Percentiles rank a stretch among this genome's conserved stretches.
Evolutionary conservation across 92 coral and sea anemone species (phyloP).

Genomic region (Umimayanthus kanabou): DNA sequence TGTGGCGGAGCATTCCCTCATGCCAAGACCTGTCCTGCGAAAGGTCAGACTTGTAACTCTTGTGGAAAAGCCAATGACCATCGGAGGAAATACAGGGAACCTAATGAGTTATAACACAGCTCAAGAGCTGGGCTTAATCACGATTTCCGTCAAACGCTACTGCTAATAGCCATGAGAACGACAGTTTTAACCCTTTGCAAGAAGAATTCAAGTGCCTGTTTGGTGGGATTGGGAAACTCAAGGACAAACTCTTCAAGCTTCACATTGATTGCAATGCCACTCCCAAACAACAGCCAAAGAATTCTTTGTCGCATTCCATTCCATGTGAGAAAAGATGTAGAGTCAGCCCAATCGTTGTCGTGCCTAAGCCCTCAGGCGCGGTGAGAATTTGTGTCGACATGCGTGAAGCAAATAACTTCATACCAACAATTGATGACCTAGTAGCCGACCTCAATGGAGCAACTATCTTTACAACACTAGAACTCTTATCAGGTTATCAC

Average conservation of each 20-base stretch:
- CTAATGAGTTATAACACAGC: conserved; percentile 61
- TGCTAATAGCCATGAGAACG: conserved; percentile 10
- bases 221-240: conserved; percentile 65
- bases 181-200: conserved; percentile 27
- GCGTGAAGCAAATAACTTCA: conserved; percentile 66
- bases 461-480: conserved; percentile 58
- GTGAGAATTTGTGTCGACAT: conserved; percentile 72
- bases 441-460: conserved; percentile 47
- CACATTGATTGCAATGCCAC: conserved; percentile 58
- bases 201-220: conserved; percentile 52
- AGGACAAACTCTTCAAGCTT: conserved; percentile 59
- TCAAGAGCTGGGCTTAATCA: conserved; percentile 48
- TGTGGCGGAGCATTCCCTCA: conserved; percentile 27
- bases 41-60: conserved; percentile 27
- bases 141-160: conserved; percentile 45
- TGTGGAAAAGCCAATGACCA: conserved; percentile 21
- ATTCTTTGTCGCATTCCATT: conserved; percentile 59
- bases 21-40: conserved; percentile 26
- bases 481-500: conserved; percentile 76
- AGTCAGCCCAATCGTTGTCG: conserved; percentile 74
- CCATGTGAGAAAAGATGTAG: conserved; percentile 55
- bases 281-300: conserved; percentile 65
- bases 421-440: conserved; percentile 55
- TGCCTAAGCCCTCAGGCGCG: conserved; percentile 64
- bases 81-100: conserved; percentile 40